Conservation (phyloP, 2,113 vertebrate species). For the Oreotrochilus melanogaster region DNA sequence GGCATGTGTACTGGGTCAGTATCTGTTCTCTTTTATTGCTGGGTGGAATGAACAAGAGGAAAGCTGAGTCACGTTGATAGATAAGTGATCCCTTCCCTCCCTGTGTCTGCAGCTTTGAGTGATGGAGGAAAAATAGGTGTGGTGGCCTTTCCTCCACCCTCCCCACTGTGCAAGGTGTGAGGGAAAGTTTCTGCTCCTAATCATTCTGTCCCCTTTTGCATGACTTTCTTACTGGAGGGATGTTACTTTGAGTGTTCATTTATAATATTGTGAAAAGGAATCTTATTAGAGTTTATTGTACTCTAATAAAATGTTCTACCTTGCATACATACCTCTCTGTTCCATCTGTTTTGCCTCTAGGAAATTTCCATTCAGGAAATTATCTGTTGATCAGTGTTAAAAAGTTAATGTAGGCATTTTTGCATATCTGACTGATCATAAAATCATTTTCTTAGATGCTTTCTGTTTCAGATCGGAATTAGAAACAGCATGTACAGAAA, state of each 20-base stretch:
- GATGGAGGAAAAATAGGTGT: neutral
- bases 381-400: neutral
- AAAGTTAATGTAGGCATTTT: neutral
- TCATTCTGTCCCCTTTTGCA: neutral
- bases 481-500: neutral
- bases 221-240: neutral
- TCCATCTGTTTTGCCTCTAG: neutral
- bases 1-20: neutral
- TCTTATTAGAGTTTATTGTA: no score
- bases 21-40: neutral
- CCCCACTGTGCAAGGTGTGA: neutral
- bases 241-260: neutral
- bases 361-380: neutral
- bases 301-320: neutral
- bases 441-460: neutral
- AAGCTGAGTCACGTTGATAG: neutral
- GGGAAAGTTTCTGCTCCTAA: neutral
- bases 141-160: neutral
- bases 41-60: neutral
- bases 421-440: neutral
- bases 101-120: neutral
- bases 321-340: neutral
- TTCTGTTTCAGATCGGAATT: neutral
- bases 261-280: neutral
- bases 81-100: neutral